Percentiles rank a stretch among this genome's conserved stretches.
phyloP scores from a whole-genome alignment of 92 coral and sea anemone genomes.

The Palythoa caribaeorum region DNA sequence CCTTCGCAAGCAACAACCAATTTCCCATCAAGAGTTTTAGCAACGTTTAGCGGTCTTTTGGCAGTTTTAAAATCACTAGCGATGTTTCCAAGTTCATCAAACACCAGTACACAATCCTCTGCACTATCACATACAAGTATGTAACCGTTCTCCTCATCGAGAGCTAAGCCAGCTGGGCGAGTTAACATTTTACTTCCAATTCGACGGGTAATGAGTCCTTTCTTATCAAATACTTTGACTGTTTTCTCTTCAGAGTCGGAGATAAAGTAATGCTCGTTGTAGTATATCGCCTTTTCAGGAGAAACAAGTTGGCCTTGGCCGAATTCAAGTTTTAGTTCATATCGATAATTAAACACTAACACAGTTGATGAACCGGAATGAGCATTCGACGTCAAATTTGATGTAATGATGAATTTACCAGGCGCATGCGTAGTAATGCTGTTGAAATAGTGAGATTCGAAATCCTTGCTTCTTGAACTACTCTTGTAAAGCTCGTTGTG shows the following conservation, averaged over 20 bases:
- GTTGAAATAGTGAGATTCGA: conserved; percentile 12
- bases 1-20: conserved; percentile 27
- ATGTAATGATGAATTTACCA: conserved; percentile 16
- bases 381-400: not conserved
- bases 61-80: conserved; percentile 31
- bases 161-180: conserved; percentile 5
- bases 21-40: conserved; percentile 24
- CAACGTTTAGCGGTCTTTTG: conserved; percentile 14
- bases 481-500: not conserved
- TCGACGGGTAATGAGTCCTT: conserved; percentile 27
- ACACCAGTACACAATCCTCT: conserved; percentile 23
- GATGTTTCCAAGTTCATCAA: conserved; percentile 31
- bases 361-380: not conserved
- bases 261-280: conserved; percentile 55
- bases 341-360: not conserved
- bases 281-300: conserved; percentile 58
- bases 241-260: conserved; percentile 62
- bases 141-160: conserved; percentile 10
- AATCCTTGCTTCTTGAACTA: not conserved
- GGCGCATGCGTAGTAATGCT: conserved; percentile 3
- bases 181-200: conserved; percentile 25
- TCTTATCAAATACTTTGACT: conserved; percentile 59
- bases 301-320: conserved; percentile 58
- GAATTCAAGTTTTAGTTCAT: conserved; percentile 34
- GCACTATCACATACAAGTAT: conserved; percentile 28